Percentiles rank a stretch among this genome's conserved stretches.
phyloP scores from a whole-genome alignment of 2,888 invertebrate species.

The Leucophenga montana region DNA sequence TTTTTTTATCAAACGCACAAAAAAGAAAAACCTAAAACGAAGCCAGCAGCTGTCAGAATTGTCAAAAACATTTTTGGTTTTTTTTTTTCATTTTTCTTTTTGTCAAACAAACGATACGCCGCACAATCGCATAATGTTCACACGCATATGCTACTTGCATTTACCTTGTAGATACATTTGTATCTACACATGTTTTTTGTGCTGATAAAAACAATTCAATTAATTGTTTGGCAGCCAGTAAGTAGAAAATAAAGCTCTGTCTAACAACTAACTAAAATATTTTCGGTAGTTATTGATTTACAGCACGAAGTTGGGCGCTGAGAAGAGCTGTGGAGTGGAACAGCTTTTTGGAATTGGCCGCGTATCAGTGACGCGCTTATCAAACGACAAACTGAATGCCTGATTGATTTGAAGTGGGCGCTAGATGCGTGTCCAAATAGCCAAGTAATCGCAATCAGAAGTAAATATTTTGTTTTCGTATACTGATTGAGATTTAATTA shows the following conservation, averaged over 20 bases:
- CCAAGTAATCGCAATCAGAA: constrained; percentile 50
- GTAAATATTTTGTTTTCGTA: constrained; percentile 57
- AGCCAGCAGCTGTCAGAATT: constrained; percentile 29
- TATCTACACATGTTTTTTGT: constrained; percentile 56
- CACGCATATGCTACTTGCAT: constrained; percentile 34
- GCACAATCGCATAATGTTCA: constrained; percentile 49
- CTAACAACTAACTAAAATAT: constrained; percentile 40
- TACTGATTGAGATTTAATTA: constrained; percentile 62
- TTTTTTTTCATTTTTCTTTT: no score
- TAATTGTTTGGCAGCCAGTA: constrained; percentile 51
- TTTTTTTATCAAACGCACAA: constrained; percentile 3
- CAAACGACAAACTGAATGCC: constrained; percentile 9
- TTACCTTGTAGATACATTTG: constrained; percentile 56
- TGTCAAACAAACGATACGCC: constrained; percentile 41
- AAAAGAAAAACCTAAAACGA: constrained; percentile 25
- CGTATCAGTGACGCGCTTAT: constrained; percentile 43
- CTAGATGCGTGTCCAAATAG: constrained; percentile 51
- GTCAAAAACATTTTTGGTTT: constrained; percentile 28
- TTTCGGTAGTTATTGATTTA: constrained; percentile 67
- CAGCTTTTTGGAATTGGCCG: not conserved
- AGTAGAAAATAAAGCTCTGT: constrained; percentile 10
- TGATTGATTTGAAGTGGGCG: constrained; percentile 19
- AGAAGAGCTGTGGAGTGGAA: not conserved
- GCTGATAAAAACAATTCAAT: constrained; percentile 61
- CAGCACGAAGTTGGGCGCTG: constrained; percentile 37